Evolutionary conservation across 2,797 vertebrate genomes (phyloP).

Genomic region (Neomorphus geoffroyi): DNA sequence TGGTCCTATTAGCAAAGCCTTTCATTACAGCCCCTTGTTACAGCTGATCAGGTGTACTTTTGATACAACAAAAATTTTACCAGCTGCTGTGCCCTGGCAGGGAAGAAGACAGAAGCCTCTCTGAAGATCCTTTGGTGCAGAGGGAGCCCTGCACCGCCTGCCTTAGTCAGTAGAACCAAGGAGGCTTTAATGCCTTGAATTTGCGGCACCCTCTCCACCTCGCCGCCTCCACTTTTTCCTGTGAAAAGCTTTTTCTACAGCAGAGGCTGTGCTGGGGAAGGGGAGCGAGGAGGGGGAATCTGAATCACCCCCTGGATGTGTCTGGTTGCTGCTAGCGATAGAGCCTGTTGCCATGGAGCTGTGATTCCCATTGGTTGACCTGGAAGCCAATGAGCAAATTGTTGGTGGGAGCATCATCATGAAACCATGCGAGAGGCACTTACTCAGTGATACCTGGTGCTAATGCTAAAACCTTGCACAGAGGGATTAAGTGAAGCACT

Average conservation of each 20-base stretch:
- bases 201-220: not conserved
- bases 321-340: constrained; percentile 89
- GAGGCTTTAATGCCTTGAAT: not conserved
- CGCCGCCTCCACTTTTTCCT: not conserved
- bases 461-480: not conserved
- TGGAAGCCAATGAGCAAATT: constrained; percentile 82
- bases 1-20: accelerated
- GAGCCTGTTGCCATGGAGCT: constrained; percentile 93
- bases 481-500: not conserved
- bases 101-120: not conserved
- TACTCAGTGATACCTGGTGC: not conserved
- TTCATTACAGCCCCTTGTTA: not conserved
- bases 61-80: accelerated
- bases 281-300: not conserved
- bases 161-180: not conserved
- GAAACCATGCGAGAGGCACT: constrained; percentile 59
- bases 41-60: not conserved
- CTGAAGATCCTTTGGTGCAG: not conserved
- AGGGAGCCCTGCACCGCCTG: not conserved
- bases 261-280: not conserved
- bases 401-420: constrained; percentile 51
- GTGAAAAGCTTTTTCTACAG: not conserved
- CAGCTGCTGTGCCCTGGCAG: not conserved
- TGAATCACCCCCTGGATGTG: not conserved
- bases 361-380: constrained; percentile 84